Base-by-base conservation (phyloP, 1,140 invertebrate species). In the Papilio xuthus region DNA sequence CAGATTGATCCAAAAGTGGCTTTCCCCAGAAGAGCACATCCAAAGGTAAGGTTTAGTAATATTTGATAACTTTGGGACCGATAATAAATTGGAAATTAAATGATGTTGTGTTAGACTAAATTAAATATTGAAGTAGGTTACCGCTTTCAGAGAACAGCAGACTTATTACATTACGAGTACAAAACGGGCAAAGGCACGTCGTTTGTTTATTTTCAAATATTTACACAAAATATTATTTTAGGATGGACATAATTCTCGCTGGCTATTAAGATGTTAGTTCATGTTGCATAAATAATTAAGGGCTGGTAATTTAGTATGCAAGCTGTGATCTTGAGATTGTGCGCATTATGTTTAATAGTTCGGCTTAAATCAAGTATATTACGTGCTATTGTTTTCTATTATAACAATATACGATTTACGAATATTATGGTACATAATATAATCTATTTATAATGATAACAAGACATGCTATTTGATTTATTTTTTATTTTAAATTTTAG, bases 1-100 rank as follows among this genome's bases (percentile, higher is more conserved):
- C 97, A 99, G 98, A 99, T 99, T 95, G 99, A 99, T 94, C 99
- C 99, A 87, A 99, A 99, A 97, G 98, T 99, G 94, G 99, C 99
- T 94, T 99, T 99, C 96, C 99, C 99, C 84, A 97, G 99, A 95
- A 97, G 98, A 96, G 98, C 98, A 96, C 98, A 99, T 96, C 98
- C 98, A 95, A 99, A 99, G 97, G 98, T 99, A 96, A 97, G 97
- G 94, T 53, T 82, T 79, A 71, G 81, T 80, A 86, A 85, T 78
- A 88, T 83, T 85, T 79, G 78, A 79, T 84, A 63, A 80, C 69
- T 80, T 78, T 83, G 85, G 77, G 82, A 81, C 78, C 56, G 79
- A 77, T 85, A 81, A 84, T 88, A 90, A 89, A 90, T 88, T 89
- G 83, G 84, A 89, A 84, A 86, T 86, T 82, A 87, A 87, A 89